These are phyloP conservation scores for Tolmerus cingulatus DNA, from an alignment of 2,888 invertebrate species.

Conservation along the genomic window DNA sequence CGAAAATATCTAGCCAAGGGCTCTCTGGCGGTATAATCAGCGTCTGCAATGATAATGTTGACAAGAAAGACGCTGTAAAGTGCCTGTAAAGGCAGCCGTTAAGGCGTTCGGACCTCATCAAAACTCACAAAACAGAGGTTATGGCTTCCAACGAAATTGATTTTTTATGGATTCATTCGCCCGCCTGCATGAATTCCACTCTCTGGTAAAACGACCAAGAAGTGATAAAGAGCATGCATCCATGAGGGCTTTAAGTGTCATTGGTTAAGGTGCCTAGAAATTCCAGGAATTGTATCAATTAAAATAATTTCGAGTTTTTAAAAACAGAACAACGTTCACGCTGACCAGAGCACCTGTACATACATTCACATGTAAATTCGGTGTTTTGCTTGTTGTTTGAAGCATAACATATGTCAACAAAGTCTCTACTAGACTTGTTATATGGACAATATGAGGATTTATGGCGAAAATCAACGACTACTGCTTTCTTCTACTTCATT, in stretches of 20 bases:
- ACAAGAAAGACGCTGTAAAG: conserved; percentile 31
- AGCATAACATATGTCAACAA: neutral
- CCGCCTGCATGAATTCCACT: neutral
- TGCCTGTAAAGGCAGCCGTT: conserved; percentile 10
- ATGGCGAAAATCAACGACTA: neutral
- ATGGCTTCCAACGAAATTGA: conserved; percentile 21
- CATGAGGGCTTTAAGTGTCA: neutral
- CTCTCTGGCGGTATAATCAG: neutral
- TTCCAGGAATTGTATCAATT: neutral
- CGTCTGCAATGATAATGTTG: conserved; percentile 26
- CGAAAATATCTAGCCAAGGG: neutral
- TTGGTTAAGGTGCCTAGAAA: neutral
- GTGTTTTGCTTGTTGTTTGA: neutral
- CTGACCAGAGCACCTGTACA: neutral
- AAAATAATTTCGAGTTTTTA: neutral
- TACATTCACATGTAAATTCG: neutral
- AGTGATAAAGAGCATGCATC: conserved; percentile 1
- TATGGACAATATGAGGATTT: neutral
- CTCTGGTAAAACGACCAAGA: neutral
- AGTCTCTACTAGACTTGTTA: neutral
- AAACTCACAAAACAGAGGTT: conserved; percentile 1
- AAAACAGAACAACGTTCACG: neutral
- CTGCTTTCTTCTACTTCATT: neutral
- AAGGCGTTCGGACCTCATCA: conserved; percentile 3
- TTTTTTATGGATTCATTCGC: conserved; percentile 28